Percentiles rank a stretch among this genome's conserved stretches.
Evolutionary conservation across 2,888 invertebrate species (phyloP).

Genomic region (Microchrysa polita): DNA sequence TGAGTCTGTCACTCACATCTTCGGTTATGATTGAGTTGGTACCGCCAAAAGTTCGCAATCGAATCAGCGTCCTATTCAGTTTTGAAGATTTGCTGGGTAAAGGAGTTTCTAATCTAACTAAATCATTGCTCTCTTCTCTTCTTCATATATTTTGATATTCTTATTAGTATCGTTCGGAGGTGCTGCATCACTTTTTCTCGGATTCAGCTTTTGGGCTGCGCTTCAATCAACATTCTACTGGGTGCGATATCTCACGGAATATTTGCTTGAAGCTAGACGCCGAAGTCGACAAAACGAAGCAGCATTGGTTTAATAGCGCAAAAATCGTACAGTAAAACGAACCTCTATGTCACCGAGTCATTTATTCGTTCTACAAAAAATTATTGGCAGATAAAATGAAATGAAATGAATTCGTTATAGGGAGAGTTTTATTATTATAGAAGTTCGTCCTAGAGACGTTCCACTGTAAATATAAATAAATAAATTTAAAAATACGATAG

Average conservation of each 20-base stretch:
- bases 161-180: slow-evolving; percentile 68
- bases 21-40: slow-evolving; percentile 67
- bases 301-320: not conserved
- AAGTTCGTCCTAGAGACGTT: no score
- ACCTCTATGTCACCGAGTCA: no score
- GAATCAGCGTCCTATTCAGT: slow-evolving; percentile 68
- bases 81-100: slow-evolving; percentile 69
- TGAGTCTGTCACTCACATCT: slow-evolving; percentile 56
- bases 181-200: slow-evolving; percentile 66
- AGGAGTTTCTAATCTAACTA: not conserved
- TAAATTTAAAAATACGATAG: not conserved
- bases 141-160: not conserved
- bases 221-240: slow-evolving; percentile 59
- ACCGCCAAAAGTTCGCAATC: slow-evolving; percentile 67
- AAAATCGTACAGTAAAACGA: no score
- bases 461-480: no score
- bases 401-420: no score
- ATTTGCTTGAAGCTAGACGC: no score
- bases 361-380: no score
- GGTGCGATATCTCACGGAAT: not conserved
- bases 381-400: no score
- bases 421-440: no score
- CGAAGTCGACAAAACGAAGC: no score
- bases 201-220: slow-evolving; percentile 66
- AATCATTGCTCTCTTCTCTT: not conserved